These are phyloP conservation scores for Etia nguti DNA, from an alignment of 2,113 vertebrate genomes.

Conservation along the genomic window DNA sequence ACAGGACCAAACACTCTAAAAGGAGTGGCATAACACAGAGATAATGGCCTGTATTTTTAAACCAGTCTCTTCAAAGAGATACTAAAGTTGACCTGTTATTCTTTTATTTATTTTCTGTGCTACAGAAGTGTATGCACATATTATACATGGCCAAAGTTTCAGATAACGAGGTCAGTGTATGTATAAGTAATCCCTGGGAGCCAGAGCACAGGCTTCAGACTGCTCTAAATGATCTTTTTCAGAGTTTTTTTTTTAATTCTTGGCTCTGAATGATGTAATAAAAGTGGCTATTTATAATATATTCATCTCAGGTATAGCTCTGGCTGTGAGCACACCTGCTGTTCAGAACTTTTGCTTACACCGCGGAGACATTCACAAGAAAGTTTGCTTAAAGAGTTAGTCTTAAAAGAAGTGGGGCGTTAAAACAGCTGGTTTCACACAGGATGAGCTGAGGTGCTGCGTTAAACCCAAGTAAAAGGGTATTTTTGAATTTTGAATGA, in stretches of 20 bases:
- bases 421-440: not conserved
- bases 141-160: not conserved
- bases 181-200: not conserved
- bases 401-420: not conserved
- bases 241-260: not conserved
- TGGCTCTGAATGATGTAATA: not conserved
- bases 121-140: not conserved
- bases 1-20: not conserved
- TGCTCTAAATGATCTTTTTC: not conserved
- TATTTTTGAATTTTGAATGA: rapidly evolving
- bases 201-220: not conserved
- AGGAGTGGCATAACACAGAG: not conserved
- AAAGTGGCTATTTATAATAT: not conserved
- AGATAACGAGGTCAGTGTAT: not conserved
- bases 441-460: not conserved
- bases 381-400: not conserved
- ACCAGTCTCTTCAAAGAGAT: not conserved
- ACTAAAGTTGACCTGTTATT: not conserved
- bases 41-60: not conserved
- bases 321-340: not conserved
- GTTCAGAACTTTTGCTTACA: not conserved
- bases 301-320: not conserved
- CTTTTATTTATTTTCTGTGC: not conserved
- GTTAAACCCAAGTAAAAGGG: not conserved
- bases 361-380: not conserved